These are phyloP conservation scores for Candoia aspera DNA, from an alignment of 2,113 vertebrate genomes.

Conservation along the genomic window DNA sequence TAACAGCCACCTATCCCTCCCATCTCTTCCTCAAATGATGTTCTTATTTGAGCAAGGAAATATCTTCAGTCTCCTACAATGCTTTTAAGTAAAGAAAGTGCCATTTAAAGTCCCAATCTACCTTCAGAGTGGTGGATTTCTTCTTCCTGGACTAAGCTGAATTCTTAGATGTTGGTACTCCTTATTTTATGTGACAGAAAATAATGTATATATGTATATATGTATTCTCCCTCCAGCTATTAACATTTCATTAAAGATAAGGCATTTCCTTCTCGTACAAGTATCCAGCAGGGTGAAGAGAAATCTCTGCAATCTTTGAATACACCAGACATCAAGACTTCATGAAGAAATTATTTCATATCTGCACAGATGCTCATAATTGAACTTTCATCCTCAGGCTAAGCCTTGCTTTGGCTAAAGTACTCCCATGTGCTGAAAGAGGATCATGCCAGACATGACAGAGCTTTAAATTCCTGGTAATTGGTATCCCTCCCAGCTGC, in stretches of 20 bases:
- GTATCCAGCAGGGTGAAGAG: slow-evolving; percentile 43
- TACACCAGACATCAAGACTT: slow-evolving; percentile 31
- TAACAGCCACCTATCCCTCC: neutral
- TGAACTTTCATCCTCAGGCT: slow-evolving; percentile 61
- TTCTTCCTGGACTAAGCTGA: neutral
- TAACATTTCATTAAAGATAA: slow-evolving; percentile 50
- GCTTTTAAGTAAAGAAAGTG: neutral
- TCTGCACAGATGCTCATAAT: slow-evolving; percentile 54
- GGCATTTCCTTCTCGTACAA: slow-evolving; percentile 5
- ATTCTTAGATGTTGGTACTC: neutral
- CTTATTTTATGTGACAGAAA: slow-evolving; percentile 38
- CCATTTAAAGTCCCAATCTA: neutral
- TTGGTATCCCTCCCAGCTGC: slow-evolving; percentile 25
- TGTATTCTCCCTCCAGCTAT: slow-evolving; percentile 17
- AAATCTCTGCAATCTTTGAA: slow-evolving; percentile 48
- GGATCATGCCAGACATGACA: slow-evolving; percentile 48
- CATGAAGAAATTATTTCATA: slow-evolving; percentile 45
- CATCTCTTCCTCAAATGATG: neutral
- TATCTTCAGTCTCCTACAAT: neutral
- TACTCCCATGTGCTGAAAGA: slow-evolving; percentile 46
- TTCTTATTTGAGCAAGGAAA: neutral
- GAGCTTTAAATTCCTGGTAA: slow-evolving; percentile 57
- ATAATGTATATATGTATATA: slow-evolving; percentile 17
- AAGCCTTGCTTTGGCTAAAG: slow-evolving; percentile 52
- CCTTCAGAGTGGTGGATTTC: neutral